phyloP scores from a whole-genome alignment of 2,113 vertebrate species.

The Anhinga anhinga region DNA sequence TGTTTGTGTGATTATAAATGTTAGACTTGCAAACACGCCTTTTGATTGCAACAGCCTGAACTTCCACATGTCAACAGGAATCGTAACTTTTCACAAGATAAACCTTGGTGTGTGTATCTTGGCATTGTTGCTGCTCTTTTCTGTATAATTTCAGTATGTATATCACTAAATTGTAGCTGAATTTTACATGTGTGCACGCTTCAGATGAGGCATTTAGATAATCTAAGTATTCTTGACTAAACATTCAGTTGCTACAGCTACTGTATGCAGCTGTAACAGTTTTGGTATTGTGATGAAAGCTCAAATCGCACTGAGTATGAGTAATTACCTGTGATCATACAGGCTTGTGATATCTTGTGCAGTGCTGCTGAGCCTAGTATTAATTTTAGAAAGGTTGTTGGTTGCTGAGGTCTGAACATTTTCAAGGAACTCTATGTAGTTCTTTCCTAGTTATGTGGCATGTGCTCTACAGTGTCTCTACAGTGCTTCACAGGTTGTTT shows the following conservation, averaged over 20 bases:
- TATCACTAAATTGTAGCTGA: not conserved
- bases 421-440: not conserved
- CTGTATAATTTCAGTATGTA: not conserved
- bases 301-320: not conserved
- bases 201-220: not conserved
- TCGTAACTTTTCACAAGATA: constrained; percentile 40
- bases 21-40: constrained; percentile 54
- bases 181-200: not conserved
- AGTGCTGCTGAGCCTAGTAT: not conserved
- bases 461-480: not conserved
- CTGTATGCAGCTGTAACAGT: constrained; percentile 4
- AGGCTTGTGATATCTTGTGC: constrained; percentile 44
- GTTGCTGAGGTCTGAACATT: not conserved
- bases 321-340: constrained; percentile 31
- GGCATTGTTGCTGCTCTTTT: not conserved
- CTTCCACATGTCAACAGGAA: constrained; percentile 51
- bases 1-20: constrained; percentile 63
- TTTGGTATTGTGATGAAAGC: constrained; percentile 28
- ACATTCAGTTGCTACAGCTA: constrained; percentile 16
- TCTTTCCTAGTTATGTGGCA: not conserved
- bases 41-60: constrained; percentile 60
- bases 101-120: constrained; percentile 7
- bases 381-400: not conserved
- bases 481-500: not conserved
- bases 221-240: not conserved